These are phyloP conservation scores for Xestia sexstrigata DNA, from an alignment of 2,888 invertebrate species.

Conservation along the genomic window DNA sequence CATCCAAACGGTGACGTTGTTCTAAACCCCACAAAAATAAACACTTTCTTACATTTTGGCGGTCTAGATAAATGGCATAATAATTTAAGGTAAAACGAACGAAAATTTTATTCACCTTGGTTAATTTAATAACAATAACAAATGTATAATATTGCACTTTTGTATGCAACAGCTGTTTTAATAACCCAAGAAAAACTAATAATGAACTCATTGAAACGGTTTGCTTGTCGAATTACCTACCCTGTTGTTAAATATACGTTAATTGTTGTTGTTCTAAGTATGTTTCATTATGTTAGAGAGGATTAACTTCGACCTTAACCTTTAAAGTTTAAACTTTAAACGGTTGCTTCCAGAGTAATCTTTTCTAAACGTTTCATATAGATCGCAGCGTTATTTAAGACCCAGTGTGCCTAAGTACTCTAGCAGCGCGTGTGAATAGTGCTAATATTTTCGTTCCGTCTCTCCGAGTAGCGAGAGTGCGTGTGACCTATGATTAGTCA, in stretches of 20 bases:
- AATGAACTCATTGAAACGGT: too few species aligned
- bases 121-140: too few species aligned
- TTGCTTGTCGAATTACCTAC: too few species aligned
- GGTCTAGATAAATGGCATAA: not conserved
- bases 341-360: not conserved
- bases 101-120: too few species aligned
- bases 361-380: not conserved
- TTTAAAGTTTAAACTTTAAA: not conserved
- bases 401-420: slow-evolving; percentile 2
- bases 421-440: slow-evolving; percentile 39
- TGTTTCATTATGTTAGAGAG: not conserved
- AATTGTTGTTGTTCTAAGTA: too few species aligned
- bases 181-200: too few species aligned
- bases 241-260: not conserved
- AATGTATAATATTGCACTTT: not conserved
- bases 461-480: slow-evolving; percentile 22
- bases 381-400: not conserved
- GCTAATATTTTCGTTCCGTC: slow-evolving; percentile 55
- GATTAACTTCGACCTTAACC: not conserved
- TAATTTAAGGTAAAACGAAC: too few species aligned
- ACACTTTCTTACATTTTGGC: too few species aligned
- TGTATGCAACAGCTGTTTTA: too few species aligned
- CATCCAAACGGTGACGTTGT: too few species aligned
- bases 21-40: not conserved
- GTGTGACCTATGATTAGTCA: slow-evolving; percentile 35